Conservation (phyloP, 2,888 invertebrate genomes). For the Melieria picta region DNA sequence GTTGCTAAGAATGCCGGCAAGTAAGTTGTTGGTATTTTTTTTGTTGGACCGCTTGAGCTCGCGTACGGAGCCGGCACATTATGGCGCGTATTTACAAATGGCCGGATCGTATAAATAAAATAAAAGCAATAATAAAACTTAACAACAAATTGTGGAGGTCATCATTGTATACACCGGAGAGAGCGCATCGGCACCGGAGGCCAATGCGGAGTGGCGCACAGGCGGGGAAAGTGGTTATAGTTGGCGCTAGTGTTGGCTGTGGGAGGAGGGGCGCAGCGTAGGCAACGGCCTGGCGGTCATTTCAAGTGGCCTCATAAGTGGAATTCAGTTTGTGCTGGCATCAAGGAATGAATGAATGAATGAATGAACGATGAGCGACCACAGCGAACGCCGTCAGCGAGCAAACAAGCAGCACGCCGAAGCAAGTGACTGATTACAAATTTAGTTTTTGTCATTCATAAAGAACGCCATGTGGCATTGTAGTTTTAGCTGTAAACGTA, state of each 20-base stretch:
- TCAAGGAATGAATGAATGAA: neutral
- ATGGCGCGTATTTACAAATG: constrained; percentile 6
- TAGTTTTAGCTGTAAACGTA: no score
- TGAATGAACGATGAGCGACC: neutral
- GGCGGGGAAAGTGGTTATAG: neutral
- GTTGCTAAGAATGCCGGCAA: constrained; percentile 6
- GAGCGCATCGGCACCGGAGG: neutral
- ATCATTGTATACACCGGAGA: neutral
- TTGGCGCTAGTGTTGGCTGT: neutral
- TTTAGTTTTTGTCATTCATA: no score
- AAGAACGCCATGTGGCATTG: no score
- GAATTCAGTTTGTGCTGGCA: neutral
- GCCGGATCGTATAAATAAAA: constrained; percentile 11
- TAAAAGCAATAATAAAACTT: constrained; percentile 26
- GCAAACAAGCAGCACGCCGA: no score
- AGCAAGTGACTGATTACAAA: no score
- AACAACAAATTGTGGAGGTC: constrained; percentile 24
- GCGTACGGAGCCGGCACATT: neutral
- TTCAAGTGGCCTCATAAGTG: constrained; percentile 23
- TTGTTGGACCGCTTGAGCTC: neutral
- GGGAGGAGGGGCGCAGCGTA: no score
- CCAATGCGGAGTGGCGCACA: neutral
- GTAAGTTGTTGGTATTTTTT: constrained; percentile 16
- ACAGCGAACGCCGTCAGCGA: no score
- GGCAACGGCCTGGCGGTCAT: constrained; percentile 5